Conservation (phyloP, 2,888 invertebrate species). For the Drosophila recens region DNA sequence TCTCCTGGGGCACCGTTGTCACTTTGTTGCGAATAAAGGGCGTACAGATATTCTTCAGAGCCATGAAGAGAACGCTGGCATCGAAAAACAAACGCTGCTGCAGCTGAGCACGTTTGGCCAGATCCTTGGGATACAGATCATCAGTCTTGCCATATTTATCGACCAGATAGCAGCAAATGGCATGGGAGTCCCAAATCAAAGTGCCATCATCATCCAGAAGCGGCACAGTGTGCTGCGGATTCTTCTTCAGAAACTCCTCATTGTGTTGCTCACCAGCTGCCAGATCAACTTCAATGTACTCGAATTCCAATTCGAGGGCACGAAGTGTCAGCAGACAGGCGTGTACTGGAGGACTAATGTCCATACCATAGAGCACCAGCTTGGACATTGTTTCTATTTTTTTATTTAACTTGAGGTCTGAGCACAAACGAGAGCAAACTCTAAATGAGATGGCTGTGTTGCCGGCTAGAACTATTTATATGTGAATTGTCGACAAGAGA, state of each 20-base stretch:
- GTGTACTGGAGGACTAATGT: conserved; percentile 88
- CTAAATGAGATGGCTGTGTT: conserved; percentile 15
- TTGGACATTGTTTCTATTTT: conserved; percentile 48
- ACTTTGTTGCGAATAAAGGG: conserved; percentile 48
- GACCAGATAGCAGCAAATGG: conserved; percentile 86
- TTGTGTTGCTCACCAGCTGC: conserved; percentile 61
- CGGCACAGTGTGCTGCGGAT: conserved; percentile 86
- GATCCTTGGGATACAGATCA: conserved; percentile 87
- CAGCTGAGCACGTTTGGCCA: conserved; percentile 85
- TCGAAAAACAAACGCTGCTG: conserved; percentile 86
- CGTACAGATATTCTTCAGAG: conserved; percentile 43
- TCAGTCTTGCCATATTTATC: conserved; percentile 86
- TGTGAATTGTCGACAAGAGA: not conserved
- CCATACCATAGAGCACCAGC: conserved; percentile 70
- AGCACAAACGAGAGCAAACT: conserved; percentile 13
- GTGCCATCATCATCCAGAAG: conserved; percentile 77
- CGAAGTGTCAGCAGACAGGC: conserved; percentile 87
- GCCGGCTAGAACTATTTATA: conserved; percentile 20
- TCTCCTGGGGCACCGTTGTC: conserved; percentile 51
- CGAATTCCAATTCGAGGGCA: conserved; percentile 87
- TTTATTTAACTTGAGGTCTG: not conserved
- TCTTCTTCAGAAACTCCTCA: conserved; percentile 83
- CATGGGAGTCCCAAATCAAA: conserved; percentile 85
- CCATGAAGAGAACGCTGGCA: conserved; percentile 80
- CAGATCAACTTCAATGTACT: conserved; percentile 58